These are phyloP conservation scores for Cremastinae sp. DNA, from an alignment of 2,888 invertebrate genomes.

Conservation along the genomic window DNA sequence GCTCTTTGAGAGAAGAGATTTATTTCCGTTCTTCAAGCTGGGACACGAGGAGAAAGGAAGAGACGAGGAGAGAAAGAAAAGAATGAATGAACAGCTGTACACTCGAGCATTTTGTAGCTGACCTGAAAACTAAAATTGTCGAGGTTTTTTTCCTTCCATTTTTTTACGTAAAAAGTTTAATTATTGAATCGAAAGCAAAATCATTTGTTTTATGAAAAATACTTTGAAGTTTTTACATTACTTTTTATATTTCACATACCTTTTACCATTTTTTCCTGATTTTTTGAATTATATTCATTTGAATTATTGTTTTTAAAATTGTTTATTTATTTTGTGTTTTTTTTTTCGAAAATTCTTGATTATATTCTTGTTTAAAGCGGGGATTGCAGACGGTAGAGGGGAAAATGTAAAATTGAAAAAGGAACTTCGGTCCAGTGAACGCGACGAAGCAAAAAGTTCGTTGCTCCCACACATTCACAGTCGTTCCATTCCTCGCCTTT, in stretches of 20 bases:
- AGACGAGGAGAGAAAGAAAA: not conserved
- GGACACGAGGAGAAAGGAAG: slow-evolving; percentile 3
- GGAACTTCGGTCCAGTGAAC: slow-evolving; percentile 30
- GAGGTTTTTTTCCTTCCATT: not conserved
- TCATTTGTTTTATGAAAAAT: not conserved
- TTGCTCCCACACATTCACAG: slow-evolving; percentile 40
- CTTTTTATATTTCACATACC: too few relatives aligned
- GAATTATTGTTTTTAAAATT: too few relatives aligned
- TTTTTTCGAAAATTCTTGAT: too few relatives aligned
- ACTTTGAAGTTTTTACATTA: too few relatives aligned
- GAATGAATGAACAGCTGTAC: slow-evolving; percentile 23
- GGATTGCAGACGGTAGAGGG: too few relatives aligned
- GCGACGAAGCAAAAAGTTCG: slow-evolving; percentile 41
- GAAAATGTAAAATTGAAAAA: slow-evolving; percentile 1
- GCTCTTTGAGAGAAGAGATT: slow-evolving; percentile 1
- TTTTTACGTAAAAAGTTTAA: not conserved
- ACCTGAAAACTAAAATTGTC: slow-evolving; percentile 10
- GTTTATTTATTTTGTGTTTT: too few relatives aligned
- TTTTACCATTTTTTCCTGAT: too few relatives aligned
- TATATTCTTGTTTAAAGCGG: too few relatives aligned
- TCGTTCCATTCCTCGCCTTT: slow-evolving; percentile 31
- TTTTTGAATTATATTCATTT: too few relatives aligned
- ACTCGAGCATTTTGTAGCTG: not conserved
- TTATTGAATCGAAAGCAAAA: not conserved
- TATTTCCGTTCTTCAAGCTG: slow-evolving; percentile 31